Base-by-base conservation (phyloP, 2,797 vertebrate genomes). In the Sebastes vulpes region DNA sequence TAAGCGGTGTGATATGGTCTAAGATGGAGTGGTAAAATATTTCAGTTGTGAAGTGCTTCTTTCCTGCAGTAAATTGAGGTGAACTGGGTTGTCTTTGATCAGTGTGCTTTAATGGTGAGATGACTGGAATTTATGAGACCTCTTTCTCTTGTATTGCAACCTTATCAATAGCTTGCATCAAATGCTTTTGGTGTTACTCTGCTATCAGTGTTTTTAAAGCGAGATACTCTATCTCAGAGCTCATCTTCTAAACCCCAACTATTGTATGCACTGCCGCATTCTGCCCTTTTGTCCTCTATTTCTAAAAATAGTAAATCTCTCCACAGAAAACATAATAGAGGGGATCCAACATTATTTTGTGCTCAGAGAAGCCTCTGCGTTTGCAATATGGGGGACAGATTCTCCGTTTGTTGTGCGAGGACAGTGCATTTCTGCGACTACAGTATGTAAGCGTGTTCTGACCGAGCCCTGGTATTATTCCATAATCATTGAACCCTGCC, bases 401-500 rank as follows among this genome's bases (percentile, higher is more conserved):
- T 72, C 48, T 67, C 28, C 8, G 28, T 84, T 72, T 71, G 32
- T 65, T 68, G 38, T 61, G 73, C 48, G 26, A 56, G 61, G 32
- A 66, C 65, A 1, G 14, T n/a, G 50, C 71, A 86, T 75, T 71
- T 82, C 57, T 76, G 53, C 0, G 8, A 29, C 28, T 50, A 5
- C 59, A 72, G 59, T 11, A 3, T 20, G 58, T 29, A 16, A 48
- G 48, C 64, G 56, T 61, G 31, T 74, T 78, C 61, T 79, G 82
- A 82, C 79, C 87, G 84, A 75, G 81, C 88, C 28, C 21, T 81
- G 48, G 79, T 46, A 79, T 84, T 89, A 84, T 82, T 82, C 85
- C 77, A 82, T 87, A 86, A 90, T 89, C 85, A 81, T 52, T 75
- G 81, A 91, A 87, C 83, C 87, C 73, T 72, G 83, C 85, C 93